Evolutionary conservation across 2,113 vertebrate genomes (phyloP), one percentile per base, ranked within the genome.

Genomic region (Psophia crepitans): DNA sequence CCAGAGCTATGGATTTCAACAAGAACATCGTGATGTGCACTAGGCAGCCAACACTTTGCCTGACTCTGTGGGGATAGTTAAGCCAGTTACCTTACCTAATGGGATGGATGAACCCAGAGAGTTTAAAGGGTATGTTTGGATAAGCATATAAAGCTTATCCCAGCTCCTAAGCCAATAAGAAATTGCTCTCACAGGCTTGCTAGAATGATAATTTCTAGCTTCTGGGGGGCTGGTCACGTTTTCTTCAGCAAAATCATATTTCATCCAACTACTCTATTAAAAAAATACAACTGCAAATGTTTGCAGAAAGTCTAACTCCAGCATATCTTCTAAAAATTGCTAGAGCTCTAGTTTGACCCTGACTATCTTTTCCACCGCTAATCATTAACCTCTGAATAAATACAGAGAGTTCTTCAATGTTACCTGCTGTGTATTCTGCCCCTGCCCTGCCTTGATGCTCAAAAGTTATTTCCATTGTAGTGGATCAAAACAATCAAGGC

Each of bases 41-140:
- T 23, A n/a, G n/a, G 43, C 80, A 92, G 68, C 39, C 80, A 81
- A 20, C 64, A 71, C 41, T 68, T 89, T 6, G 2, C 33, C 83
- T 68, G 53, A 20, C 39, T 84, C 35, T 84, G 63, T 56, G 21
- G 56, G 51, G 69, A 5, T 63, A 54, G 82, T 86, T 49, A 43
- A 93, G 14, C 49, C 41, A 33, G 30, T 77, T 73, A 61, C 51
- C 60, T 95, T 90, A 49, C 76, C 54, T 61, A 14, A 43, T 28
- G 19, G 54, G 24, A 28, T 41, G n/a, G n/a, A 51, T 86, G 86
- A 90, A 73, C 51, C 58, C 63, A 15, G 11, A 24, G 39, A 61
- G n/a, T 90, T 92, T 78, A 83, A 81, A 96, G 49, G 41, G 20
- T 70, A 17, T 49, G 56, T 78, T 84, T 93, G 56, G 63, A 58